A percentile compares a stretch with the other conserved stretches of the same genome.
These are phyloP conservation scores for Avahi laniger DNA, from an alignment of 2,797 vertebrate species.

Conservation along the genomic window DNA sequence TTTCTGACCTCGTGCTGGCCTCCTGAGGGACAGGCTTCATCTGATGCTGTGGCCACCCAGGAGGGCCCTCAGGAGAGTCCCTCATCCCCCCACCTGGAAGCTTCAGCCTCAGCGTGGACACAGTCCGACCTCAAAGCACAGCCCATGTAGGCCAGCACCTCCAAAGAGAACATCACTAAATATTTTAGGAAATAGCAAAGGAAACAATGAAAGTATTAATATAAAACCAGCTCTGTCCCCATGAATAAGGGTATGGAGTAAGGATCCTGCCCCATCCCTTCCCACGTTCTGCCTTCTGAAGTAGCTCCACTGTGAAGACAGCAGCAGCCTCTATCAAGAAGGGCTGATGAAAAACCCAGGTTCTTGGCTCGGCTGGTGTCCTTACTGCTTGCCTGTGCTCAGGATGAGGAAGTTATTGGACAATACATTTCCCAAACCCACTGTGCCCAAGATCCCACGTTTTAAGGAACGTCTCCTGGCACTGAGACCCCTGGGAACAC, in stretches of 20 bases:
- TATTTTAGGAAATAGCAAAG: neutral
- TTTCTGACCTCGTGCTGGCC: neutral
- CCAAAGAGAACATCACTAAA: neutral
- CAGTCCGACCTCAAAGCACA: neutral
- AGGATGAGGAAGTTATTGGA: neutral
- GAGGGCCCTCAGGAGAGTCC: too few relatives aligned
- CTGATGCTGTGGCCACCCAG: fast-evolving
- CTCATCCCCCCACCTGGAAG: fast-evolving
- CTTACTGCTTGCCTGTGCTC: neutral
- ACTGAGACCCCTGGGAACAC: too few relatives aligned
- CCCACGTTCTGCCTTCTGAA: neutral
- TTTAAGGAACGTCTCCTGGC: neutral
- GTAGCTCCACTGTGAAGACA: neutral
- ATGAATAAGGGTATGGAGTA: neutral
- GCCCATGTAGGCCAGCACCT: neutral
- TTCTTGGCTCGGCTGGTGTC: neutral
- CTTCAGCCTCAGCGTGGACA: neutral
- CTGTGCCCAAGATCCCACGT: neutral
- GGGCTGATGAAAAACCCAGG: neutral
- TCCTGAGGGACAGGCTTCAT: neutral
- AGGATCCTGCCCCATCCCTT: too few relatives aligned
- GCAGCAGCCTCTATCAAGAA: too few relatives aligned
- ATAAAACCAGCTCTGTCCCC: neutral
- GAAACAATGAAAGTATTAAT: too few relatives aligned
- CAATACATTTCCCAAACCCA: neutral